A percentile compares a stretch with the other conserved stretches of the same genome.
Conservation (phyloP, 2,888 invertebrate genomes). For the Azorinus chamasolen region DNA sequence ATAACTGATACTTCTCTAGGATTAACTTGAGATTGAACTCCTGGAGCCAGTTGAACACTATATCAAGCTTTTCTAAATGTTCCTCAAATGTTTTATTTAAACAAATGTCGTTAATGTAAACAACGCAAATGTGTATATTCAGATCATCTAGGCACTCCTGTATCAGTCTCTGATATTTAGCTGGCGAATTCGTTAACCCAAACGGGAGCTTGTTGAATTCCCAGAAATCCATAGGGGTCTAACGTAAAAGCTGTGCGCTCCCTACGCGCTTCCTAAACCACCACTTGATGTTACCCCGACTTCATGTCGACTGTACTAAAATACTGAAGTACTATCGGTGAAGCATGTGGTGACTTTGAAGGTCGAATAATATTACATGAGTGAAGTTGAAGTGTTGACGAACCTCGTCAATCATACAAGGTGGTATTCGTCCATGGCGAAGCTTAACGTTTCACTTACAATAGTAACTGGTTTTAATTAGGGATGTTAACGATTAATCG, state of each 20-base stretch:
- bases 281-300: constrained; percentile 45
- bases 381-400: no score
- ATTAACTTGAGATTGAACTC: constrained; percentile 44
- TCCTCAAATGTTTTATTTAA: constrained; percentile 37
- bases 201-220: no score
- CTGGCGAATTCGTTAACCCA: constrained; percentile 40
- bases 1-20: constrained; percentile 47
- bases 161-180: constrained; percentile 52
- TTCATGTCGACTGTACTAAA: constrained; percentile 42
- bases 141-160: constrained; percentile 43
- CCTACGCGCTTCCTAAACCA: constrained; percentile 43
- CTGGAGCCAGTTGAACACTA: constrained; percentile 37
- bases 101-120: constrained; percentile 64
- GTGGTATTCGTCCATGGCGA: constrained; percentile 15
- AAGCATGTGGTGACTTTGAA: constrained; percentile 11
- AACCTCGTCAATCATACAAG: constrained; percentile 22
- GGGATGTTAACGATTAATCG: no score
- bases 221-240: constrained; percentile 42
- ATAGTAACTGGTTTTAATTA: no score
- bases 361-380: neutral
- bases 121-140: no score
- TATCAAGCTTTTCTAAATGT: no score
- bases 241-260: no score
- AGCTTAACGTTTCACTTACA: no score
- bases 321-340: constrained; percentile 3